Evolutionary conservation across 2,888 invertebrate species (phyloP).

Genomic region (Oscheius sp.): DNA sequence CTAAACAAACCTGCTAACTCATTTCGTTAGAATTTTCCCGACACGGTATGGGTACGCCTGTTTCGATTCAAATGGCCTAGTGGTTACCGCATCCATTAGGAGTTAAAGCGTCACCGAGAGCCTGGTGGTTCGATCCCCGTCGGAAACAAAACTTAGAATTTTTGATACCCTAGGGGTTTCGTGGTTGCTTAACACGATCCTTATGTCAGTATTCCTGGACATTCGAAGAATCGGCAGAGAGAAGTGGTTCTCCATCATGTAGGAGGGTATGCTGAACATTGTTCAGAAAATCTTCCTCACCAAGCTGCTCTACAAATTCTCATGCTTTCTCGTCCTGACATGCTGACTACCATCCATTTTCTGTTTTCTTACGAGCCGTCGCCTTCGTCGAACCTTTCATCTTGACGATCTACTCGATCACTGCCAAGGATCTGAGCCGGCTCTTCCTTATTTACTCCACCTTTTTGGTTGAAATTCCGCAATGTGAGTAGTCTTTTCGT

Average conservation of each 20-base stretch:
- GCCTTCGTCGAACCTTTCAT: conserved; percentile 93
- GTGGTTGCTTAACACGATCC: too few relatives aligned
- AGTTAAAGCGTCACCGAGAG: too few relatives aligned
- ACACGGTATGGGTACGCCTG: too few relatives aligned
- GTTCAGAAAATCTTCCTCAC: conserved; percentile 87
- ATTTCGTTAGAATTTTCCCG: too few relatives aligned
- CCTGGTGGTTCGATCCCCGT: too few relatives aligned
- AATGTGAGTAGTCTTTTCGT: conserved; percentile 76
- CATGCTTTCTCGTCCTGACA: conserved; percentile 87
- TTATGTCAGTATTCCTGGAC: conserved; percentile 41
- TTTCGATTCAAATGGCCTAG: too few relatives aligned
- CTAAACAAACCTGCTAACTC: too few relatives aligned
- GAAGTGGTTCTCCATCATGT: conserved; percentile 83
- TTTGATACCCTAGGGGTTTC: too few relatives aligned
- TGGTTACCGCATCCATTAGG: too few relatives aligned
- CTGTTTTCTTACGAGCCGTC: conserved; percentile 55
- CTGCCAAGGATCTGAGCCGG: conserved; percentile 91
- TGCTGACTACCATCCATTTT: conserved; percentile 75
- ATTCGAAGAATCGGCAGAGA: conserved; percentile 63
- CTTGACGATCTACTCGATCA: conserved; percentile 98
- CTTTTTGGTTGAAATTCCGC: conserved; percentile 96
- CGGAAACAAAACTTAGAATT: too few relatives aligned
- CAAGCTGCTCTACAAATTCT: conserved; percentile 91
- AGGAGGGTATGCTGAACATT: conserved; percentile 76
- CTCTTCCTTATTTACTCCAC: conserved; percentile 96